Percentiles rank a stretch among this genome's conserved stretches.
Evolutionary conservation across 1,140 invertebrate species (phyloP).

Genomic region (Papilio polytes): DNA sequence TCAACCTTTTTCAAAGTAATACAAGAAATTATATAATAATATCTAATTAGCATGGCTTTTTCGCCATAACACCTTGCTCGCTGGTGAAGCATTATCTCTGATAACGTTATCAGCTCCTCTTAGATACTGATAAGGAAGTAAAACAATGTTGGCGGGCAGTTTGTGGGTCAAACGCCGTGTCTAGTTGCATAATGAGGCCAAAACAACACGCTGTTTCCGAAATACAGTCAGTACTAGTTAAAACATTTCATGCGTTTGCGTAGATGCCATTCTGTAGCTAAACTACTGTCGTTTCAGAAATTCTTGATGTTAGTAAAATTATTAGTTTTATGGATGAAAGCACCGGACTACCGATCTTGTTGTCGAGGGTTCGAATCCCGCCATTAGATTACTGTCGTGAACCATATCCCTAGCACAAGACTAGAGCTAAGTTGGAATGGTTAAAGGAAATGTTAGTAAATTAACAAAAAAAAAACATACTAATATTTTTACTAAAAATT

Average conservation of each 20-base stretch:
- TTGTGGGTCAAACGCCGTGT: slow-evolving; percentile 8
- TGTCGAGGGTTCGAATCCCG: no score
- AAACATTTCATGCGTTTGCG: not conserved
- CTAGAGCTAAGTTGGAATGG: no score
- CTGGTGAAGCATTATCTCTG: not conserved
- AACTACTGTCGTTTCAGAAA: not conserved
- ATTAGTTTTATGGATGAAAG: no score
- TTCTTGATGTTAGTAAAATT: no score
- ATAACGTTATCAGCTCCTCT: slow-evolving; percentile 16
- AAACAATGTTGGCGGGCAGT: not conserved
- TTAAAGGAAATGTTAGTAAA: no score
- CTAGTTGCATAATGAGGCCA: slow-evolving; percentile 10
- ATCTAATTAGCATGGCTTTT: not conserved
- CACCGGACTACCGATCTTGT: no score
- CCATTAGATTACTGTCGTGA: no score
- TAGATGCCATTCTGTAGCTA: not conserved
- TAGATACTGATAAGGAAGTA: slow-evolving; percentile 14
- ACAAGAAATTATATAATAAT: not conserved
- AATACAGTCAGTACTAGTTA: not conserved
- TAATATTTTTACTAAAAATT: no score
- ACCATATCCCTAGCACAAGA: no score
- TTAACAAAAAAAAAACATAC: no score
- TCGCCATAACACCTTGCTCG: slow-evolving; percentile 2
- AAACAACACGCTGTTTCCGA: not conserved
- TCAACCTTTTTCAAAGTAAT: not conserved